phyloP scores from a whole-genome alignment of 2,113 vertebrate species.

The Cathartes aura region DNA sequence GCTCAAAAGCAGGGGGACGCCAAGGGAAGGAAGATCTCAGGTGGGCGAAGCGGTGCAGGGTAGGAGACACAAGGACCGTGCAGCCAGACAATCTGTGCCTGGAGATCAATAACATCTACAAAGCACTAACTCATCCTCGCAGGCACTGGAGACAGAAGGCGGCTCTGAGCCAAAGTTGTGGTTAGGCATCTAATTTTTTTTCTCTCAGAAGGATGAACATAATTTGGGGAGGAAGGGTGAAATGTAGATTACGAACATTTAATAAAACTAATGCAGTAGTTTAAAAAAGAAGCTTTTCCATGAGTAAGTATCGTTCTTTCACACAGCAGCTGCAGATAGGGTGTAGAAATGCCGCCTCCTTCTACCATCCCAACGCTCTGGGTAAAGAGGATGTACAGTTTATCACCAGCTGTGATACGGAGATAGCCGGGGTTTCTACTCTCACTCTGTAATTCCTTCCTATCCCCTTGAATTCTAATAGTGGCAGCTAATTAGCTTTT shows the following conservation, averaged over 20 bases:
- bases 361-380: rapidly evolving
- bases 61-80: not conserved
- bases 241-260: not conserved
- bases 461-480: not conserved
- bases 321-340: not conserved
- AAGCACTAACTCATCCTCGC: slow-evolving; percentile 58
- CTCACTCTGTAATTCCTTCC: not conserved
- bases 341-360: not conserved
- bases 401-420: not conserved
- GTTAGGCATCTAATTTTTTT: not conserved
- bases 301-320: not conserved
- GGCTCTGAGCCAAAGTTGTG: slow-evolving; percentile 35
- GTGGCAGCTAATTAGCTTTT: not conserved
- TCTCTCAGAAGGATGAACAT: not conserved
- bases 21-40: not conserved
- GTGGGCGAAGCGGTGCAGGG: not conserved
- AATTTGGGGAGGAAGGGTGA: slow-evolving; percentile 54
- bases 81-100: not conserved
- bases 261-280: slow-evolving; percentile 49
- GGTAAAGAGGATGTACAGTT: not conserved
- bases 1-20: not conserved
- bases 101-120: slow-evolving; percentile 62
- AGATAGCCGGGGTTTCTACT: not conserved
- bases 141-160: not conserved
- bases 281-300: not conserved